Conservation (phyloP, 2,113 vertebrate species). For the Entelurus aequoreus region DNA sequence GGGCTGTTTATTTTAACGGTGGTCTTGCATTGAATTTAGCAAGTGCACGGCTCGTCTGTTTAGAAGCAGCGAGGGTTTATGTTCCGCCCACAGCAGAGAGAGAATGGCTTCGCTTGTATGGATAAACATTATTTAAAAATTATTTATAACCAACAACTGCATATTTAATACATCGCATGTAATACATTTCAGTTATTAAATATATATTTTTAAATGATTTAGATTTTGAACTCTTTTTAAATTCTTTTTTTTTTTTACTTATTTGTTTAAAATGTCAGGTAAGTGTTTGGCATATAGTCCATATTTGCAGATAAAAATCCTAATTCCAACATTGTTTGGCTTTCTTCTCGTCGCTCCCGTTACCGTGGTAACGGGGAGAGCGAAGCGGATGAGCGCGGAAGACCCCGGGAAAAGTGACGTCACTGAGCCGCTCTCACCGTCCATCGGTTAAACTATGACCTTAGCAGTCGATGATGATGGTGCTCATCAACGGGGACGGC, state of each 20-base stretch:
- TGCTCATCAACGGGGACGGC: conserved; percentile 24
- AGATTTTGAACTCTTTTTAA: too few relatives aligned
- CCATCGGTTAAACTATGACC: not conserved
- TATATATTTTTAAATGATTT: too few relatives aligned
- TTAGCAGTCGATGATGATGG: conserved; percentile 38
- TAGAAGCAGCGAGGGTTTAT: conserved; percentile 25
- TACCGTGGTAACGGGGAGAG: conserved; percentile 19
- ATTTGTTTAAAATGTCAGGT: too few relatives aligned
- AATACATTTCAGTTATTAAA: too few relatives aligned
- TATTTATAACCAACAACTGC: not conserved
- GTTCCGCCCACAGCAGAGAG: conserved; percentile 37
- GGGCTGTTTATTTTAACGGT: conserved; percentile 30
- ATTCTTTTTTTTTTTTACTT: too few relatives aligned
- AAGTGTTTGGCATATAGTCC: conserved; percentile 15
- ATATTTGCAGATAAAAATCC: not conserved
- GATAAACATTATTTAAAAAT: not conserved
- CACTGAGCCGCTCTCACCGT: conserved; percentile 5
- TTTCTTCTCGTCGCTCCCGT: conserved; percentile 17
- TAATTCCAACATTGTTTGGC: conserved; percentile 26
- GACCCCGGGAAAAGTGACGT: conserved; percentile 60
- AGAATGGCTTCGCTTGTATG: not conserved
- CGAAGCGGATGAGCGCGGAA: conserved; percentile 63
- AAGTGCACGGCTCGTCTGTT: conserved; percentile 34
- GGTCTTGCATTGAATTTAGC: conserved; percentile 38
- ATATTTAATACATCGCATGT: not conserved